Evolutionary conservation across 1,140 invertebrate genomes (phyloP).

Genomic region (Leptestheria dahalacensis): DNA sequence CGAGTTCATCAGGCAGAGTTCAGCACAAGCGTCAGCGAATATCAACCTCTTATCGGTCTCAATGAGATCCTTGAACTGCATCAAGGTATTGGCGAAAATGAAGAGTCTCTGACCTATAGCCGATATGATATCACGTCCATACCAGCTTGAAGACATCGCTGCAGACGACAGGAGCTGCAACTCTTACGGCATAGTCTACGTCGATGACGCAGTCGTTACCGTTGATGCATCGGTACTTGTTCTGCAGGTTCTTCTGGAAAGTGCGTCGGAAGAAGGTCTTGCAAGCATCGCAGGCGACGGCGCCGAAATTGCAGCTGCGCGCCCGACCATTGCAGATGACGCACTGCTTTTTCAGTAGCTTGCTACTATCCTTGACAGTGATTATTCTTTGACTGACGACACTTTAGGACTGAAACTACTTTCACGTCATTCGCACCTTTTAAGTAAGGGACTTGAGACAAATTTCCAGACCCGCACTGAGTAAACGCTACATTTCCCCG

Average conservation of each 20-base stretch:
- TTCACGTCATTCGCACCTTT: too few relatives aligned
- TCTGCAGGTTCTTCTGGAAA: not conserved
- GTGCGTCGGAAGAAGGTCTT: not conserved
- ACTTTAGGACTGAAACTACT: too few relatives aligned
- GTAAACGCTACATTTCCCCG: too few relatives aligned
- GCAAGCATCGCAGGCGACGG: not conserved
- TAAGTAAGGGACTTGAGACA: too few relatives aligned
- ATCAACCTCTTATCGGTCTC: not conserved
- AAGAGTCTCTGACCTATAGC: not conserved
- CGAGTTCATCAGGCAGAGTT: not conserved
- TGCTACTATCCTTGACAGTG: too few relatives aligned
- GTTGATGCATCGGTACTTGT: not conserved
- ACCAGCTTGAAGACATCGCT: not conserved
- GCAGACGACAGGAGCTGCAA: not conserved
- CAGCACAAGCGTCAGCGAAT: not conserved
- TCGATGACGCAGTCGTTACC: not conserved
- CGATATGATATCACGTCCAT: not conserved
- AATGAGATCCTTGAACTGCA: not conserved
- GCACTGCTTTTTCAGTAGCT: too few relatives aligned
- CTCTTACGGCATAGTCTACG: not conserved
- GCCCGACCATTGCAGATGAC: not conserved
- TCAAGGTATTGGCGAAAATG: not conserved
- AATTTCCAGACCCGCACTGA: too few relatives aligned
- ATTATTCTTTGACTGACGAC: too few relatives aligned
- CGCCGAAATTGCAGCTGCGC: not conserved